These are phyloP conservation scores for Oreochromis aureus DNA, from an alignment of 2,113 vertebrate species.

Conservation along the genomic window DNA sequence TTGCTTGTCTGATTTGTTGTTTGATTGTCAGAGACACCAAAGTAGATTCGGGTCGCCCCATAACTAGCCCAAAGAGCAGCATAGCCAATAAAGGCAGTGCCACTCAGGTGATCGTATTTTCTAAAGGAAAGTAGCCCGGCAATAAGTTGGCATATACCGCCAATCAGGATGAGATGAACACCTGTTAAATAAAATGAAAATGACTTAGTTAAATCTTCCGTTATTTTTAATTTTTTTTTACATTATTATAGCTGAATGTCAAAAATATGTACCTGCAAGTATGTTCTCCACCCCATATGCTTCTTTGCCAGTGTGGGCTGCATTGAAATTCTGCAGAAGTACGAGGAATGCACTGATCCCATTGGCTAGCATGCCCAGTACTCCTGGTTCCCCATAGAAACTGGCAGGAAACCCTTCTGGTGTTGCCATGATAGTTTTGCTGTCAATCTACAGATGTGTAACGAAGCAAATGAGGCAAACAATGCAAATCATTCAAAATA, in stretches of 20 bases:
- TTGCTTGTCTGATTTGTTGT: background rate
- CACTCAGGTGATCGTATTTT: conserved; percentile 84
- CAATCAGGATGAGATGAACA: conserved; percentile 83
- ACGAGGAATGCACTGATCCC: conserved; percentile 86
- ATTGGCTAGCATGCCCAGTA: conserved; percentile 82
- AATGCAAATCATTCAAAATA: background rate
- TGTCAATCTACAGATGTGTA: background rate
- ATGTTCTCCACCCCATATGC: conserved; percentile 76
- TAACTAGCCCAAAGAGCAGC: conserved; percentile 84
- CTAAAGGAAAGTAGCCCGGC: conserved; percentile 83
- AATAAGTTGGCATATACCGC: conserved; percentile 81
- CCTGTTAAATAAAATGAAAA: conserved; percentile 55
- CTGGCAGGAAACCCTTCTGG: conserved; percentile 80
- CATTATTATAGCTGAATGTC: background rate
- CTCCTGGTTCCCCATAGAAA: conserved; percentile 85
- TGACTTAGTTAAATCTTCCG: background rate
- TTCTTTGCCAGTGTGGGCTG: conserved; percentile 54
- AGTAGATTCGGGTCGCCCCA: conserved; percentile 77
- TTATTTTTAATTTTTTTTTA: background rate
- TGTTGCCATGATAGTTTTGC: conserved; percentile 62
- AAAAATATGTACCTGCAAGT: conserved; percentile 73
- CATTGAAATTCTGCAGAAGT: conserved; percentile 80
- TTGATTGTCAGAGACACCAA: conserved; percentile 18
- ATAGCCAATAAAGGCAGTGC: conserved; percentile 81
- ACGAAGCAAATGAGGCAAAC: background rate